Base-by-base conservation (phyloP, 2,888 invertebrate species). In the Diarsia brunnea region DNA sequence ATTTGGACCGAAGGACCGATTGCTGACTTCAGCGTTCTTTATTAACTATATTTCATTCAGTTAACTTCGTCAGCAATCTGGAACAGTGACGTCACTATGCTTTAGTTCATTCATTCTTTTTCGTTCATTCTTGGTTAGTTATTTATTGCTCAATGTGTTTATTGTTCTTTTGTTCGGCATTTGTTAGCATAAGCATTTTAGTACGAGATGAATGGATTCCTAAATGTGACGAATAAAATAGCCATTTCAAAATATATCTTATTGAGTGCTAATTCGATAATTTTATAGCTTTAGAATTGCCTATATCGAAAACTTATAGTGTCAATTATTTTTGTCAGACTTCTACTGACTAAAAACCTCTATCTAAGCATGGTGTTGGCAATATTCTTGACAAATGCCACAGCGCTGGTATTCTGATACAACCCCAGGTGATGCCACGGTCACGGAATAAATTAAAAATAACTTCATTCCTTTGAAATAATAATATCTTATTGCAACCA, bases 41-140 rank as follows among this genome's bases (percentile, higher is more conserved):
- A 64, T 11, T 11, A 68, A 38, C 65, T 75, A 80, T 81, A 83
- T 87, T 79, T 86, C 65, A 83, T 80, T 75, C 69, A 43, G 64
- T 60, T 64, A 69, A 76, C 74, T 27, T 27, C 47, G 69, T 70
- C 64, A 69, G 79, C 76, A 19, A 51, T 80, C 67, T 51, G 60
- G 66, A 61, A 24, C n/a, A 38, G 31, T 87, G 80, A 85, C 74
- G 78, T 85, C 77, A 85, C 66, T 74, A 16, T 45, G 24, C 53
- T 16, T 65, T 77, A 84, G 82, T 81, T 70, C 64, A 81, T 79
- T 79, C 71, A 60, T 84, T 84, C n/a, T 45, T 70, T 71, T 63
- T 61, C 70, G 51, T 77, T 71, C 70, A 66, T 71, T 83, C 78
- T 73, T 43, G 51, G 69, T 38, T 76, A 61, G 72, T 84, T 84